A percentile compares a stretch with the other conserved stretches of the same genome.
Conservation (phyloP, 2,113 vertebrate species). For the Myrmecophaga tridactyla region DNA sequence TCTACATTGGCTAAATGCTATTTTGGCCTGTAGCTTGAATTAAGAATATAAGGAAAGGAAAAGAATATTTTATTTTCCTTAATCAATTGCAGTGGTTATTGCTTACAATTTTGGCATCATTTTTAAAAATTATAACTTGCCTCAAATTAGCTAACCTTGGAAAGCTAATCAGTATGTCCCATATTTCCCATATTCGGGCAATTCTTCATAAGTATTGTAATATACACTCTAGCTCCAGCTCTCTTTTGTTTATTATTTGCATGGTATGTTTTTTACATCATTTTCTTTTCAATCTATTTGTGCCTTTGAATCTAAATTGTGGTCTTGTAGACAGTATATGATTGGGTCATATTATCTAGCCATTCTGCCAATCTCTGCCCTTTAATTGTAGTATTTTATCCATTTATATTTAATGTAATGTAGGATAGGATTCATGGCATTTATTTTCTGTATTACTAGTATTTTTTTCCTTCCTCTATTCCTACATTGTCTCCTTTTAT, state of each 20-base stretch:
- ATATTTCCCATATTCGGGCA: neutral
- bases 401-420: neutral
- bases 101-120: neutral
- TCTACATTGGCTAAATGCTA: neutral
- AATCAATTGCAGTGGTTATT: neutral
- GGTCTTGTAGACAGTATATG: neutral
- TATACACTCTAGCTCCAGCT: neutral
- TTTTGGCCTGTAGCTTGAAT: neutral
- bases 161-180: neutral
- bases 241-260: neutral
- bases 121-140: neutral
- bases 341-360: neutral
- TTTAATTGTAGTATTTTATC: neutral
- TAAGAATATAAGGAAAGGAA: constrained; percentile 45
- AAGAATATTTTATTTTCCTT: constrained; percentile 31
- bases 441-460: neutral
- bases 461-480: neutral
- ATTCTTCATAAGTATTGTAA: neutral
- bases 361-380: neutral
- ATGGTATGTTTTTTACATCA: neutral
- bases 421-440: neutral
- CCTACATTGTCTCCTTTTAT: neutral
- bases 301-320: neutral
- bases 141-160: neutral
- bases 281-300: neutral